Base-by-base conservation (phyloP, 1,140 invertebrate genomes). In the Heterodera carotae region DNA sequence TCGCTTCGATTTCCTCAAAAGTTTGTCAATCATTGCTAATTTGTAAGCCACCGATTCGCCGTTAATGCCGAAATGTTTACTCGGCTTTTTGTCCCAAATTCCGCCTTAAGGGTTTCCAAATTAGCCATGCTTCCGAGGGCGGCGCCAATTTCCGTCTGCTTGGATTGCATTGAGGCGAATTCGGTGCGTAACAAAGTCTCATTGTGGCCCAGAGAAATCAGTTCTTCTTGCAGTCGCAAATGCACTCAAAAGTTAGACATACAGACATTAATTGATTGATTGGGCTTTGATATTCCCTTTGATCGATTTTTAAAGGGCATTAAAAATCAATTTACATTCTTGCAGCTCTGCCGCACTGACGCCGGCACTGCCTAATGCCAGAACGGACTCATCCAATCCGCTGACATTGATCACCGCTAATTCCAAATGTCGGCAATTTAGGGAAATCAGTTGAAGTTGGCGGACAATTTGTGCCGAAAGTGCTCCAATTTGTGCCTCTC, bases 211-310 rank as follows among this genome's bases (percentile, higher is more conserved):
- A 82, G 39, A 27, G 48, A 56, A 7, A 81, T 82, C 33, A 81
- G 64, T 36, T 81, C 80, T 75, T 81, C 80, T 60, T 81, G 80
- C 5, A 81, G 75, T 8, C 80, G 64, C 15, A 81, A 69, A 67
- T 81, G 80, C 36, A 81, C 80, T 81, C 12, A 82, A 82, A 80
- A n/a, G n/a, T n/a, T n/a, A n/a, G n/a, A n/a, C n/a, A n/a, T n/a
- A n/a, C n/a, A n/a, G n/a, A n/a, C n/a, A n/a, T n/a, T n/a, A n/a
- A n/a, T 12, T 31, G 29, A 3, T n/a, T 3, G 59, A 33, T 29
- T 77, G 15, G n/a, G n/a, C 48, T 62, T 43, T 43, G 18, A 18
- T 18, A 48, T 27, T 66, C 29, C 10, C 6, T 66, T 22, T 6
- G 25, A 18, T 66, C 12, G 62, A n/a, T 22, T 6, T 34, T 43